A percentile compares a stretch with the other conserved stretches of the same genome.
These are phyloP conservation scores for Micronycteris hirsuta DNA, from an alignment of 2,113 vertebrate genomes.

Conservation along the genomic window DNA sequence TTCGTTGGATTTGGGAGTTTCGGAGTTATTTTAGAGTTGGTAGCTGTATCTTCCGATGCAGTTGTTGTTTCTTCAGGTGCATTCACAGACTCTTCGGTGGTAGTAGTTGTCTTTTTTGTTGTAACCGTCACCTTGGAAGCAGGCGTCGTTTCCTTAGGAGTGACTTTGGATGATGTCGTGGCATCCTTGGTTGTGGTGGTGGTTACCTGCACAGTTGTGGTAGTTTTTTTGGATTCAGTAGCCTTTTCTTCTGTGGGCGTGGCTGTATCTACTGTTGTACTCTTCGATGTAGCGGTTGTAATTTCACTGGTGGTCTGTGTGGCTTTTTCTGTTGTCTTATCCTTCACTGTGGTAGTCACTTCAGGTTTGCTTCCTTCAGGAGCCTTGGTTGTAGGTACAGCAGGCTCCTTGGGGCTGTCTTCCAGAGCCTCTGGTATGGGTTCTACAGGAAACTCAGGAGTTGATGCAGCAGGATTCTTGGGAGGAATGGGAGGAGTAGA, in stretches of 20 bases:
- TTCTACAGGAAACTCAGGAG: not conserved
- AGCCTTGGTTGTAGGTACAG: constrained; percentile 18
- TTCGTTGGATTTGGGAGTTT: constrained; percentile 58
- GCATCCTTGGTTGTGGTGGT: not conserved
- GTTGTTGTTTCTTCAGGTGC: not conserved
- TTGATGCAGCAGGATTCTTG: not conserved
- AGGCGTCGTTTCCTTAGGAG: constrained; percentile 18
- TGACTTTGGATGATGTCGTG: not conserved
- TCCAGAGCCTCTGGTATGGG: not conserved
- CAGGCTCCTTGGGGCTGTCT: not conserved
- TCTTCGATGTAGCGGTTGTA: not conserved
- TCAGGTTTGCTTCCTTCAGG: constrained; percentile 12
- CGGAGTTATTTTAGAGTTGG: constrained; percentile 37
- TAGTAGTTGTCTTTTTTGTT: constrained; percentile 1
- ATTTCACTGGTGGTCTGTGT: not conserved
- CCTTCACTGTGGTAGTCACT: not conserved
- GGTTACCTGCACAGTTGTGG: not conserved
- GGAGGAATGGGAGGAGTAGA: not conserved
- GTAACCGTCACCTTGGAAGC: not conserved
- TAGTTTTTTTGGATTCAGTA: not conserved
- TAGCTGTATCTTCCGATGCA: not conserved
- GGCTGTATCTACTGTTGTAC: not conserved
- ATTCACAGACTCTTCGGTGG: not conserved
- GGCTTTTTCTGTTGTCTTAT: constrained; percentile 31
- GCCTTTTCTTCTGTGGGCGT: not conserved